phyloP scores from a whole-genome alignment of 2,797 vertebrate species.

The Tamandua tetradactyla region DNA sequence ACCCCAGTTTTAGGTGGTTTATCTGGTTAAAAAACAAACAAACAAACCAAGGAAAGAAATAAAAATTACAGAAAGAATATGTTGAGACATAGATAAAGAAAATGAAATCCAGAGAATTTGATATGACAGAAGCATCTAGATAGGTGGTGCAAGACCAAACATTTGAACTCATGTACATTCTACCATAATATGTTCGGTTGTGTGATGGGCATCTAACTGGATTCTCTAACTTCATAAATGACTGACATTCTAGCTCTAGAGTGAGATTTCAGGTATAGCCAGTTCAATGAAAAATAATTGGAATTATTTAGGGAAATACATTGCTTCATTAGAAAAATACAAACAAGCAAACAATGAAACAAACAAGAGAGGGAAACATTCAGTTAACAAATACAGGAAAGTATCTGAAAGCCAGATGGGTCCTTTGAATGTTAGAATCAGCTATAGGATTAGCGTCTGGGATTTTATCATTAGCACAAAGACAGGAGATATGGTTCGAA shows the following conservation, averaged over 20 bases:
- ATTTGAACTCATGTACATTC: not conserved
- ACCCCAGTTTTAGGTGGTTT: no score
- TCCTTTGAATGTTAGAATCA: not conserved
- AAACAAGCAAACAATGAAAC: not conserved
- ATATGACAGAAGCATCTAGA: no score
- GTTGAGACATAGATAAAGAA: no score
- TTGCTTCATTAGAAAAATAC: not conserved
- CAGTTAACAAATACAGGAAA: not conserved
- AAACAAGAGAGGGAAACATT: not conserved
- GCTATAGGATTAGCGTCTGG: not conserved
- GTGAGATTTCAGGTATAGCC: not conserved
- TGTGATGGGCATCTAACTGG: not conserved
- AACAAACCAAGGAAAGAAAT: no score
- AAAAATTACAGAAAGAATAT: no score
- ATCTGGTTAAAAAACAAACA: no score
- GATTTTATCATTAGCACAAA: not conserved
- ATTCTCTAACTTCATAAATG: not conserved
- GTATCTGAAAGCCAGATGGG: not conserved
- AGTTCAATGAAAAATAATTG: not conserved
- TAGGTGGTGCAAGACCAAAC: not conserved
- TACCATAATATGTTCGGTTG: not conserved
- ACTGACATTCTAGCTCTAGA: not conserved
- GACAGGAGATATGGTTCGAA: not conserved
- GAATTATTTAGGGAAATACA: not conserved
- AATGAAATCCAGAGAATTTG: no score